Base-by-base conservation (phyloP, 2,888 invertebrate genomes). In the Plutella xylostella region DNA sequence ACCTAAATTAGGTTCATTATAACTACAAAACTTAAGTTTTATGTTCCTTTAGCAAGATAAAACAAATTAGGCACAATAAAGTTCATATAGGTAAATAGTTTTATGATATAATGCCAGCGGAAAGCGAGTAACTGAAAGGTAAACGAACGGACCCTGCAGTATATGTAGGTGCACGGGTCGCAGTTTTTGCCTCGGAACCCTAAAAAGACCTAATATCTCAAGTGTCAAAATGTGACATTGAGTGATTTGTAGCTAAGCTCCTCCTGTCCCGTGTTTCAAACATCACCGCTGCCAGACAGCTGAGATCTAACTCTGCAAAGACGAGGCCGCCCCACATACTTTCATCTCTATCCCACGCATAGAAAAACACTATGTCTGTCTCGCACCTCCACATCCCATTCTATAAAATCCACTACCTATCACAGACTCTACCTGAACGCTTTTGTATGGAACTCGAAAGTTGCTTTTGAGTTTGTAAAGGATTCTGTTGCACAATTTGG, bases 251-350 rank as follows among this genome's bases (percentile, higher is more conserved):
- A 75, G 84, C 80, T 83, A 82, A 82, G 85, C 85, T 78, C 85
- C 85, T 84, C 85, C 85, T 83, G 85, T 85, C 85, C 84, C 76
- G 80, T 77, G 85, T 85, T 85, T 84, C 84, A 85, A 85, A 84
- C 85, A 84, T 84, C 84, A 83, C 78, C 78, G 82, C 77, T 70
- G 69, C 74, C 73, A 78, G 82, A 82, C 82, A 83, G 82, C 82
- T 83, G 80, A 82, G 79, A 74, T 72, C 70, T 72, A 76, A 77
- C 77, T 74, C 71, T 67, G 68, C 65, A 68, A 63, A 65, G 72
- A 66, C 74, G 77, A 65, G 68, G 70, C 68, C 57, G 69, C 69
- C 65, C 61, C 67, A 71, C 72, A 73, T 77, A 71, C 68, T 54
- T 55, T 66, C 57, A 59, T 80, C 76, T 63, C 68, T 53, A 60